Evolutionary conservation across 2,888 invertebrate genomes (phyloP), one percentile per base, ranked within the genome.

Genomic region (Toxonevra muliebris): DNA sequence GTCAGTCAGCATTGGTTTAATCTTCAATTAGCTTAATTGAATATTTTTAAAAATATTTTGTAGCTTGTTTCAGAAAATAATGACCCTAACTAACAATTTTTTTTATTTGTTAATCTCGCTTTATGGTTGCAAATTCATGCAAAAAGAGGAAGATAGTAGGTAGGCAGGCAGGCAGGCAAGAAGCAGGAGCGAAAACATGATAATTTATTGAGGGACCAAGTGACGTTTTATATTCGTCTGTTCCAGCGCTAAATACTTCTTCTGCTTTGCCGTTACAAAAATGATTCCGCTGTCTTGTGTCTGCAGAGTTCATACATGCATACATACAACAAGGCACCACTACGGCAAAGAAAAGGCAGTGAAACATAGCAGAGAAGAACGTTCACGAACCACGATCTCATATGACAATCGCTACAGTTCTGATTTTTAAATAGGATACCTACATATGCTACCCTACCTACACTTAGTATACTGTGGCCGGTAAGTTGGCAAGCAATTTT

Each of bases 171-270:
- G 43, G 57, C 63, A 20, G 42, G 10, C 58, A 45, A 53, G 60
- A 41, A 52, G 64, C 48, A 61, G 68, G 65, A 64, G 64, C 75
- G 73, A 73, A 73, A 75, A 74, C 74, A 74, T 76, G 81, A 82
- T 82, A 82, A 81, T 81, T 81, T 82, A 81, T 81, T 82, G 80
- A 77, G 80, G 81, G 77, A 77, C 78, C 76, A 75, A 78, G 80
- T 82, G 82, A 82, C 81, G 77, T 80, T 82, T 81, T 81, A 80
- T 80, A 78, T 81, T 79, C 74, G 74, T 78, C 73, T 76, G 73
- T 62, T 69, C 69, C 67, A 54, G 69, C 61, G 76, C 75, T 79
- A 80, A 79, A 79, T 79, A 78, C 77, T 79, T 79, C 30, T 30
- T 30, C 30, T 30, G 30, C 30, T 30, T 41, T 57, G 57, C 57